Base-by-base conservation (phyloP, 2,113 vertebrate genomes). In the Eretmodus cyanostictus region DNA sequence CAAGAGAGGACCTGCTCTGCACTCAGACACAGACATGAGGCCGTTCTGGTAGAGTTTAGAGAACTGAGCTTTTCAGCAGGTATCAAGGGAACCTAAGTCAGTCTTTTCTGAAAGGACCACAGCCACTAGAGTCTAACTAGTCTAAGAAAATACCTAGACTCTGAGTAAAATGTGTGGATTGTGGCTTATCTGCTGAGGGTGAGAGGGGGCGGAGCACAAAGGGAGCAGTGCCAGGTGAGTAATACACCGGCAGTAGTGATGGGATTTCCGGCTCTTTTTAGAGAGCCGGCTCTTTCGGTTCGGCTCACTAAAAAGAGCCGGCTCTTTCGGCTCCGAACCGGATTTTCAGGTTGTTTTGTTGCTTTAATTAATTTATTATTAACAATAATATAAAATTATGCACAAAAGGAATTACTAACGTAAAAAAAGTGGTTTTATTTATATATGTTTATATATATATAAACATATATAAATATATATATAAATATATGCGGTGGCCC, bases 201-300 rank as follows among this genome's bases (percentile, higher is more conserved):
- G 29, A 2, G 16, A 34, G 57, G 9, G 16, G 4, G 59, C 29
- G 16, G 59, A 1, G 59, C 29, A 0, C 0, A 17, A 0, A 0
- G 8, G 29, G 29, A 61, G 57, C 57, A 34, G 16, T 34, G 16
- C 34, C 57, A 34, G 29, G 0, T 61, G 1, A 61, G 29, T 19
- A 61, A 61, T 31, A 4, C 0, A 34, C 57, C 29, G 3, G 57
- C 57, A 61, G 57, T 22, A 22, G 22, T 22, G 22, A 22, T 22
- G 22, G 22, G 22, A 22, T 22, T 22, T 22, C 22, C 22, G 22
- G 22, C 22, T 22, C 22, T 22, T 22, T 22, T 22, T 22, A 22
- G 22, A 22, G 22, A 22, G 22, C 22, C 22, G 22, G 22, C 22
- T 22, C 22, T 22, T 22, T 22, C 22, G 22, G 22, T 22, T 22